Base-by-base conservation (phyloP, 2,797 vertebrate species). In the Bufotes viridis region DNA sequence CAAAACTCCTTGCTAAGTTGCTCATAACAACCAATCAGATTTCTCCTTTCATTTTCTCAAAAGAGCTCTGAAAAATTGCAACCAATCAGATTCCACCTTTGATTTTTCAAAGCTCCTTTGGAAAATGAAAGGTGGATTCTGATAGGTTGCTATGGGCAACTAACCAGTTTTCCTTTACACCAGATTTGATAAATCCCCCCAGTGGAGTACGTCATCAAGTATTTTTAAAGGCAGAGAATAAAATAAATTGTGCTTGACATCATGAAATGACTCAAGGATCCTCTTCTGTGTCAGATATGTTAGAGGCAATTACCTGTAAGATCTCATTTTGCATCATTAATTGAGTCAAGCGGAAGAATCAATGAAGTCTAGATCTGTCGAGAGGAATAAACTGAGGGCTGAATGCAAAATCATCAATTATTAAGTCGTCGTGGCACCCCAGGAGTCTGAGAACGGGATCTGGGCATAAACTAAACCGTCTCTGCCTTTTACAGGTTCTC, bases 351-450 rank as follows among this genome's bases (percentile, higher is more conserved):
- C 69, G 18, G 20, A 74, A 57, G 26, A 75, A 58, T 84, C 26
- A 84, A 60, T 84, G 82, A 61, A 84, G 74, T 58, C 55, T 17
- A 75, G 14, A 61, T 84, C 49, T n/a, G 82, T 75, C 82, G 74
- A 17, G 70, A 24, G 55, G 82, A 60, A 81, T 81, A 61, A 75
- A 84, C 60, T 22, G 14, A 22, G 17, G 49, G 29, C 82, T 74
- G 67, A 74, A 84, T 60, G 22, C 58, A 42, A 84, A 34, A 74
- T 34, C 70, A 51, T 84, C 53, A 58, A 74, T 60, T 69, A n/a
- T 72, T 60, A 78, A 65, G 58, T 20, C 18, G 49, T 22, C 5
- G 18, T 74, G 34, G 49, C 70, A 49, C 70, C 34, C 70, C 34
- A 49, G 70, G 70, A 74, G 34, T 49, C 29, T 74, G 10, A 74